Evolutionary conservation across 1,140 invertebrate genomes (phyloP), one percentile per base, ranked within the genome.

Genomic region (Samia ricini): DNA sequence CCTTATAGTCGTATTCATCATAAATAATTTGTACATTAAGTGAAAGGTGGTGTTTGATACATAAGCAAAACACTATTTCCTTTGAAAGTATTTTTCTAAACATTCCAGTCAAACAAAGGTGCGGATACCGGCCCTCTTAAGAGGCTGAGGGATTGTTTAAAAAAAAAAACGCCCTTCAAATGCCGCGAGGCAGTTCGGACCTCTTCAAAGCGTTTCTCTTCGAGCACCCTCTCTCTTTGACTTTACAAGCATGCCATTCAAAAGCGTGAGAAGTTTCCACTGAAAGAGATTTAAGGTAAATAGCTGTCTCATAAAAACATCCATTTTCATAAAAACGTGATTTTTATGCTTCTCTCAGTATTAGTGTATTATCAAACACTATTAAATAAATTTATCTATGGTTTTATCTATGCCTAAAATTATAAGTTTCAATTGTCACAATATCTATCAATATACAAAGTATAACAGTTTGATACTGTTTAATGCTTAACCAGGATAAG

Each of bases 181-280:
- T 19, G 56, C 33, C 56, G 56, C 18, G 56, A 57, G 29, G 20
- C 56, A 33, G 24, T 15, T 33, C 26, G 56, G 33, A 55, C 21
- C 52, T 33, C 33, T 57, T 57, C 56, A 57, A 56, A 57, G 56
- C 56, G 33, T 57, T 57, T 57, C 21, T 55, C 22, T 7, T 23
- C 24, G 24, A 55, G 52, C 52, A 42, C 33, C 21, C 52, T 55
- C 52, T 55, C 52, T 55, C 52, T 55, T 55, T 55, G 52, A 42
- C 8, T 42, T 15, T 42, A n/a, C 33, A 1, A 42, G 33, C n/a
- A 15, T 42, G 10, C 10, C 33, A 12, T 42, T 42, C 33, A 42
- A 15, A 42, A 42, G 26, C 10, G 26, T 29, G 15, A 42, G 33
- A 42, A 42, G 10, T 42, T 42, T 4, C 2, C 33, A 10, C 3